Conservation (phyloP, 2,113 vertebrate species). For the Phycodurus eques region DNA sequence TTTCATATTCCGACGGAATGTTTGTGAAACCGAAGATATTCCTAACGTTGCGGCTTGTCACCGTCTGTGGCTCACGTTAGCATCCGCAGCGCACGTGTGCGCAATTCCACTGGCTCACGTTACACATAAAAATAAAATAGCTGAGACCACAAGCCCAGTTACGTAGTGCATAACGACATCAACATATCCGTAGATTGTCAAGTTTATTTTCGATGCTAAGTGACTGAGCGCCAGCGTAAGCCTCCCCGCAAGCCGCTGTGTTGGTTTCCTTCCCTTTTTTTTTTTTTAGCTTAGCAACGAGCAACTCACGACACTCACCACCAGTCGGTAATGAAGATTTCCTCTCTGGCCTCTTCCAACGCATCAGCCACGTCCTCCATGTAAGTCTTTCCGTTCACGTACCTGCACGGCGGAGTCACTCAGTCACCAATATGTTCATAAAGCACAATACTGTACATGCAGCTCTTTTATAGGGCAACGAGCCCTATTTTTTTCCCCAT, state of each 20-base stretch:
- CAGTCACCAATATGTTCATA: not conserved
- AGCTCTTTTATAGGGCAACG: too few species aligned
- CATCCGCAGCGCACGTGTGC: constrained; percentile 25
- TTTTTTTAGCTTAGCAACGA: not conserved
- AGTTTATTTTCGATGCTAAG: too few species aligned
- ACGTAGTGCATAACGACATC: constrained; percentile 27
- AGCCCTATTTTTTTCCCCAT: not conserved
- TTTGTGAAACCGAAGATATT: not conserved
- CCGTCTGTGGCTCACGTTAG: constrained; percentile 25
- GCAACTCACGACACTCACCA: constrained; percentile 77
- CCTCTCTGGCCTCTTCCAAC: constrained; percentile 91
- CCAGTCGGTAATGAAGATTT: constrained; percentile 99
- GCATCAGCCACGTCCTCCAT: constrained; percentile 93
- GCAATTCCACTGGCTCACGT: constrained; percentile 28
- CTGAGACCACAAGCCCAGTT: constrained; percentile 38
- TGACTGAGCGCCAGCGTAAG: too few species aligned
- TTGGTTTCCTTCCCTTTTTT: too few species aligned
- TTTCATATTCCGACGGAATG: not conserved
- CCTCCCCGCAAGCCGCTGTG: not conserved
- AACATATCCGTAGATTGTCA: too few species aligned
- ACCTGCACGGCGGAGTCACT: constrained; percentile 72
- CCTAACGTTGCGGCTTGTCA: not conserved
- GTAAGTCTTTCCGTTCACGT: constrained; percentile 92
- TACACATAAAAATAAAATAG: constrained; percentile 31
- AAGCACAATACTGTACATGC: too few species aligned